Conservation (phyloP, 2,797 vertebrate species). For the Zenarchopterus dispar region DNA sequence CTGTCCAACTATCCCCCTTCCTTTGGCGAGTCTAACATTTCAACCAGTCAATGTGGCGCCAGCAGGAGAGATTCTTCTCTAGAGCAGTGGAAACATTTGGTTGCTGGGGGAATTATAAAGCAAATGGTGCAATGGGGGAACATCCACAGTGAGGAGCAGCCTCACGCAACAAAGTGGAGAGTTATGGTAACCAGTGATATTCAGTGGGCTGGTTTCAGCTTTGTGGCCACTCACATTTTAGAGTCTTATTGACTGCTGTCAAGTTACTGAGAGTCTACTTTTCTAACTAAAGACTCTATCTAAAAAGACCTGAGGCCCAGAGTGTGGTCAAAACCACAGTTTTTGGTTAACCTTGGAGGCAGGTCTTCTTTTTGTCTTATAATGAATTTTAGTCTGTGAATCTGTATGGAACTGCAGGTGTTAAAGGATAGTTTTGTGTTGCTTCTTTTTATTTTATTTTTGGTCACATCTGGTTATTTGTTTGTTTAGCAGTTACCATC, state of each 20-base stretch:
- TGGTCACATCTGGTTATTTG: no score
- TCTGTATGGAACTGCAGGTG: not conserved
- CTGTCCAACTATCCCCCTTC: constrained; percentile 13
- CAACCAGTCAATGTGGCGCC: not conserved
- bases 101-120: constrained; percentile 3
- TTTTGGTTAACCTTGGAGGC: not conserved
- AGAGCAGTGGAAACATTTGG: constrained; percentile 14
- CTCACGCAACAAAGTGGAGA: not conserved
- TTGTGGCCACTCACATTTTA: not conserved
- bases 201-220: not conserved
- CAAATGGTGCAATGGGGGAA: not conserved
- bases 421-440: not conserved
- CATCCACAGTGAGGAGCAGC: not conserved
- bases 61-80: constrained; percentile 3
- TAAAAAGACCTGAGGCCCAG: not conserved
- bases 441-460: no score
- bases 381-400: not conserved
- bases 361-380: not conserved
- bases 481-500: not conserved
- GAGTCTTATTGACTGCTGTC: not conserved
- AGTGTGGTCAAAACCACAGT: not conserved
- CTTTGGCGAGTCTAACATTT: constrained; percentile 3
- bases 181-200: not conserved
- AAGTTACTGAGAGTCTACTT: no score
- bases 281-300: not conserved